Evolutionary conservation across 2,888 invertebrate genomes (phyloP).

Genomic region (Sesia apiformis): DNA sequence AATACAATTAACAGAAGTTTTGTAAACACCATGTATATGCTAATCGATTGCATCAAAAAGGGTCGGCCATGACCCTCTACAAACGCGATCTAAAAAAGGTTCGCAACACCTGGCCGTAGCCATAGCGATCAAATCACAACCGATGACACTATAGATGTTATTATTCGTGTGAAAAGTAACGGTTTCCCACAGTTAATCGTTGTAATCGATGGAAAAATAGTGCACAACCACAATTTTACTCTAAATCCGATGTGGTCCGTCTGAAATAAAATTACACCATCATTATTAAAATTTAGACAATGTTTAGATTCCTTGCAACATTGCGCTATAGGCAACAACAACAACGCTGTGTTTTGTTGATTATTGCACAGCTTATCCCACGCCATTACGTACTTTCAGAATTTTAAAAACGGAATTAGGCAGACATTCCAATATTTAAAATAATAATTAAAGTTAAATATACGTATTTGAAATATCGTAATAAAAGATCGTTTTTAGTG

Average conservation of each 20-base stretch:
- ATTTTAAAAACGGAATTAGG: too few relatives aligned
- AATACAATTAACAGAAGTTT: not conserved
- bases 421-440: too few relatives aligned
- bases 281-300: too few relatives aligned
- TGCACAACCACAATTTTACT: too few relatives aligned
- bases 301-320: too few relatives aligned
- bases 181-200: slow-evolving; percentile 25
- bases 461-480: not conserved
- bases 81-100: slow-evolving; percentile 8
- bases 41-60: not conserved
- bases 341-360: too few relatives aligned
- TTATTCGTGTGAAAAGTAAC: slow-evolving; percentile 45
- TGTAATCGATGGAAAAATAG: too few relatives aligned
- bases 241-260: too few relatives aligned
- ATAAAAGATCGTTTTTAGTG: not conserved
- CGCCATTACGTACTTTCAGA: too few relatives aligned
- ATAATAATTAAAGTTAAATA: not conserved
- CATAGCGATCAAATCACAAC: slow-evolving; percentile 70
- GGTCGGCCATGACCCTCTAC: not conserved
- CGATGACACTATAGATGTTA: slow-evolving; percentile 33
- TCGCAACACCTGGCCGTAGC: slow-evolving; percentile 64
- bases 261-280: too few relatives aligned
- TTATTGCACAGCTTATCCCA: too few relatives aligned
- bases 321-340: too few relatives aligned
- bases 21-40: not conserved